Percentiles rank a stretch among this genome's conserved stretches.
phyloP scores from a whole-genome alignment of 2,797 vertebrate genomes.

The Prunella strophiata region DNA sequence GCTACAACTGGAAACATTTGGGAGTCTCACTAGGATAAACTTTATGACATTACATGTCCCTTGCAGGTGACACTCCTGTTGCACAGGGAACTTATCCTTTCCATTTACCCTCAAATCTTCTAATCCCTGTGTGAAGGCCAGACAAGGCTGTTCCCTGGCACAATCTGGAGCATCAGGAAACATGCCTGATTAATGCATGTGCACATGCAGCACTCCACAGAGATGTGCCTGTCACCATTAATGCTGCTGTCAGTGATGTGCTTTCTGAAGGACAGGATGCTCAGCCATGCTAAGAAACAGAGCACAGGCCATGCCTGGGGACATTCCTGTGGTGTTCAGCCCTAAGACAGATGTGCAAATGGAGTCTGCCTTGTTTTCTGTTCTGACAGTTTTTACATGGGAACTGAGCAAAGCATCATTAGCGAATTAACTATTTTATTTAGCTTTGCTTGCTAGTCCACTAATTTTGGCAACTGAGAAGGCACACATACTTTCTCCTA shows the following conservation, averaged over 20 bases:
- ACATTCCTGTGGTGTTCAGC: not conserved
- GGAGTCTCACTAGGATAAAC: not conserved
- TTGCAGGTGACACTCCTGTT: not conserved
- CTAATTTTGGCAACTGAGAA: not conserved
- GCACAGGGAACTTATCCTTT: not conserved
- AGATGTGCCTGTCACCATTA: not conserved
- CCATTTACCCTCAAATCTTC: not conserved
- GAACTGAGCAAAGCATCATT: not conserved
- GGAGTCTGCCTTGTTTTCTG: not conserved
- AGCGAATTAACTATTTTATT: not conserved
- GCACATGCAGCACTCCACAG: accelerated
- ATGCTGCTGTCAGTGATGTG: not conserved
- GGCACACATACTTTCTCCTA: accelerated
- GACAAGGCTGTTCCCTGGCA: not conserved
- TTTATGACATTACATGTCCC: not conserved
- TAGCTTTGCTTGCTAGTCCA: not conserved
- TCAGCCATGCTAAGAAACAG: not conserved
- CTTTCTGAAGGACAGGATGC: not conserved
- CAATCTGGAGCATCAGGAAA: not conserved
- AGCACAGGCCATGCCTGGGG: not conserved
- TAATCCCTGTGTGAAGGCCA: not conserved
- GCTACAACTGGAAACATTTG: not conserved
- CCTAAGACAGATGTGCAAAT: not conserved
- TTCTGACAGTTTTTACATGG: not conserved
- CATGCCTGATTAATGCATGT: not conserved